Conservation (phyloP, 2,888 invertebrate genomes). For the Pyrocoelia pectoralis region DNA sequence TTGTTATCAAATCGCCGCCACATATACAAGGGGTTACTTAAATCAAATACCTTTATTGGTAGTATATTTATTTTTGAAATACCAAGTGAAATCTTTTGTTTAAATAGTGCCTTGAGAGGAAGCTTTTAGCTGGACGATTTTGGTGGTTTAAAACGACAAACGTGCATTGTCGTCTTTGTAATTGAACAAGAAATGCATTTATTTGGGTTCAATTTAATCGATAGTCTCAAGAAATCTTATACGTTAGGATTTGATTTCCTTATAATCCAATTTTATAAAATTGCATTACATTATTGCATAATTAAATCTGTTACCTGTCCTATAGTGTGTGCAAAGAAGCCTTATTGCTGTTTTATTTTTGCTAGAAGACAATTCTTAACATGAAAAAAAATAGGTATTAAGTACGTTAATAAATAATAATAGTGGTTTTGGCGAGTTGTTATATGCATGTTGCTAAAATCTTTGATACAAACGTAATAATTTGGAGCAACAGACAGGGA, state of each 20-base stretch:
- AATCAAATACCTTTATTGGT: conserved; percentile 28
- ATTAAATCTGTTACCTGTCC: conserved; percentile 34
- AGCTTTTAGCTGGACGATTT: no score
- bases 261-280: conserved; percentile 45
- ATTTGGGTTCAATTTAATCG: conserved; percentile 40
- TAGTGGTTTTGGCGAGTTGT: neutral
- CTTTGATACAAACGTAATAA: conserved; percentile 31
- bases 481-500: conserved; percentile 28
- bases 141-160: no score
- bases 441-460: neutral
- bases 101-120: neutral
- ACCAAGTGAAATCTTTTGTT: conserved; percentile 12
- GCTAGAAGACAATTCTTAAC: conserved; percentile 1
- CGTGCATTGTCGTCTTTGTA: conserved; percentile 9
- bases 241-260: conserved; percentile 38
- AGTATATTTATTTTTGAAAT: conserved; percentile 32
- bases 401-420: neutral
- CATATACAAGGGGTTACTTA: conserved; percentile 15
- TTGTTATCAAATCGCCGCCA: conserved; percentile 14
- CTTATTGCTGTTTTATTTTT: conserved; percentile 13
- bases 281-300: conserved; percentile 44
- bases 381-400: neutral
- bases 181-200: conserved; percentile 36
- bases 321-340: conserved; percentile 22
- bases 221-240: conserved; percentile 43